Conservation (phyloP, 1,140 invertebrate species). For the Brachionus koreanus region DNA sequence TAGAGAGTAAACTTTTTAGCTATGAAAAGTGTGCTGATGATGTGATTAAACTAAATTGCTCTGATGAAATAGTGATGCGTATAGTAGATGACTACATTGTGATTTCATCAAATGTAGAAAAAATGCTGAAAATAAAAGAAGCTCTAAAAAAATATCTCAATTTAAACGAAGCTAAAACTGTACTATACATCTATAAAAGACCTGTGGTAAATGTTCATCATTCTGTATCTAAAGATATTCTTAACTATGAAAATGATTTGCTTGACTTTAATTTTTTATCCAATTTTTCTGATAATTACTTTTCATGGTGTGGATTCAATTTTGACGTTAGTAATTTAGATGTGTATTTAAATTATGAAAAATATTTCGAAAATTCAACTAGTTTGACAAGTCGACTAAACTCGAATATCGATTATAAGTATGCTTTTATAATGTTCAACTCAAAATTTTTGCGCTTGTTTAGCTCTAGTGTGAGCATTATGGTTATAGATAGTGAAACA, state of each 20-base stretch:
- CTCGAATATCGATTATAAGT: slow-evolving; percentile 5
- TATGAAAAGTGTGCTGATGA: not conserved
- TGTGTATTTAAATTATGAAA: slow-evolving; percentile 41
- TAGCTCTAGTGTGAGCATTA: not conserved
- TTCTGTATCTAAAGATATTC: not conserved
- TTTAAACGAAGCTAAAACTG: slow-evolving; percentile 26
- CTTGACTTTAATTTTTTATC: not conserved
- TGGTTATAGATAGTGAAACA: slow-evolving; percentile 15
- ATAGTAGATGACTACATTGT: slow-evolving; percentile 40
- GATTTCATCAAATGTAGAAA: not conserved
- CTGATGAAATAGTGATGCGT: slow-evolving; percentile 19
- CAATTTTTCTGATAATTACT: slow-evolving; percentile 16
- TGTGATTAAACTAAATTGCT: slow-evolving; percentile 5
- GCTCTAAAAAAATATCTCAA: not conserved
- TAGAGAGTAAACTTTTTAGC: slow-evolving; percentile 5
- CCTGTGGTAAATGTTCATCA: too few species aligned
- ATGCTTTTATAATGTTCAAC: slow-evolving; percentile 26
- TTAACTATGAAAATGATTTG: not conserved
- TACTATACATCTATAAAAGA: not conserved
- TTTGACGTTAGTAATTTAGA: slow-evolving; percentile 37
- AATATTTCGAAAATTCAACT: slow-evolving; percentile 15
- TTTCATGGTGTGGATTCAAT: slow-evolving; percentile 32
- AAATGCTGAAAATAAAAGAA: slow-evolving; percentile 10
- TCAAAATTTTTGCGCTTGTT: slow-evolving; percentile 38
- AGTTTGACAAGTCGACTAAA: slow-evolving; percentile 17